A percentile compares a stretch with the other conserved stretches of the same genome.
These are phyloP conservation scores for Cherax destructor DNA, from an alignment of 1,140 invertebrate species.

Conservation along the genomic window DNA sequence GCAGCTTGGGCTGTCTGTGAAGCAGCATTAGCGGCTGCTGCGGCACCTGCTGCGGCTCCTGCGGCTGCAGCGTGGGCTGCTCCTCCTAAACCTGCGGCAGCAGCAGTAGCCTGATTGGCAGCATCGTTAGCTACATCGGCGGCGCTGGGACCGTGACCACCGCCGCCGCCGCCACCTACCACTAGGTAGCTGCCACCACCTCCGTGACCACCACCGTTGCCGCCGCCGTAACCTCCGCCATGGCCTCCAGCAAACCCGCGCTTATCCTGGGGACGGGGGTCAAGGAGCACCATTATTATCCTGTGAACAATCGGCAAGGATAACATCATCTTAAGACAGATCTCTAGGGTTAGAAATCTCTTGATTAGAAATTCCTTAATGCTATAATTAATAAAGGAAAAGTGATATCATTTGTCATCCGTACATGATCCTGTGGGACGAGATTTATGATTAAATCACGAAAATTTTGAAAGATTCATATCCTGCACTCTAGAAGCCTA, in stretches of 20 bases:
- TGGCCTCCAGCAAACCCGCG: not conserved
- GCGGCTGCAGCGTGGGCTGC: conserved; percentile 4
- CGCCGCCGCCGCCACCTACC: not conserved
- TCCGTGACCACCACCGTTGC: not conserved
- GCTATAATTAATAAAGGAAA: not conserved
- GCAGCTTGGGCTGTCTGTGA: not conserved
- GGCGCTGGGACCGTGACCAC: not conserved
- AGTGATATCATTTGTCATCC: no score
- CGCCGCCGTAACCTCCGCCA: not conserved
- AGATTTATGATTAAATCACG: not conserved
- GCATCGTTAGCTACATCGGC: not conserved
- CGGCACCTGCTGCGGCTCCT: not conserved
- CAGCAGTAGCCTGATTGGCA: not conserved
- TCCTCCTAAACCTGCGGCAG: not conserved
- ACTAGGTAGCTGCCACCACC: conserved; percentile 8
- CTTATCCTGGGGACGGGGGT: not conserved
- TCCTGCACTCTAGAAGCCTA: no score
- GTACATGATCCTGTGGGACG: not conserved
- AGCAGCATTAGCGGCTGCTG: not conserved
- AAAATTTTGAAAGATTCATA: no score
- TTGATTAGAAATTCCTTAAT: no score
- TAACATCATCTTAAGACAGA: not conserved
- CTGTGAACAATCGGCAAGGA: not conserved
- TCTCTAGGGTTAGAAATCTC: no score
- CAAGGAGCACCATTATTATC: not conserved